A percentile compares a stretch with the other conserved stretches of the same genome.
Conservation (phyloP, 2,797 vertebrate genomes). For the Xerus rutilus region DNA sequence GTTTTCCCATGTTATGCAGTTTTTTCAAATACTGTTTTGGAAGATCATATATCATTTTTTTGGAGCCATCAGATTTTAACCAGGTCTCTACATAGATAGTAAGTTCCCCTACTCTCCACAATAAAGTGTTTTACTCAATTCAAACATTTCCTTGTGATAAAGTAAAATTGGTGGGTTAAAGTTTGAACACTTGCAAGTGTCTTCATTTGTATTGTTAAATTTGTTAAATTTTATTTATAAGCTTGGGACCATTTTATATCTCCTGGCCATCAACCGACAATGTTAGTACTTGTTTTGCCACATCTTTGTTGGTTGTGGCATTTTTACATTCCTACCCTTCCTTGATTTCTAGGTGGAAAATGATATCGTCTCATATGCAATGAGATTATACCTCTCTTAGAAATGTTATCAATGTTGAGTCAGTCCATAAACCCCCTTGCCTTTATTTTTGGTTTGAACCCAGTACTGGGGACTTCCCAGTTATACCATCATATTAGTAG, state of each 20-base stretch:
- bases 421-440: not conserved
- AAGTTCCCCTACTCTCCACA: not conserved
- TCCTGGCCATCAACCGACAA: not conserved
- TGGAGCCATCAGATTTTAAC: not conserved
- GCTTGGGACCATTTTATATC: not conserved
- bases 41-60: not conserved
- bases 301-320: not conserved
- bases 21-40: constrained; percentile 29
- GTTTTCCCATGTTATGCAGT: not conserved
- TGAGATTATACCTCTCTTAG: not conserved
- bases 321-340: not conserved
- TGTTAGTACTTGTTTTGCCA: not conserved
- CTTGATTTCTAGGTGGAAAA: not conserved
- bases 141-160: not conserved
- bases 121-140: not conserved
- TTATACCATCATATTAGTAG: not conserved
- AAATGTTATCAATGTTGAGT: not conserved
- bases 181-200: constrained; percentile 1
- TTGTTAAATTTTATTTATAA: not conserved
- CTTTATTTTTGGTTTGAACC: not conserved
- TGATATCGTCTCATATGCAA: not conserved
- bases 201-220: not conserved
- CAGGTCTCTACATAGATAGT: not conserved
- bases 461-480: not conserved
- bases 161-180: not conserved